Evolutionary conservation across 1,140 invertebrate species (phyloP), one percentile per base, ranked within the genome.

Genomic region (Tetramorium alpestre): DNA sequence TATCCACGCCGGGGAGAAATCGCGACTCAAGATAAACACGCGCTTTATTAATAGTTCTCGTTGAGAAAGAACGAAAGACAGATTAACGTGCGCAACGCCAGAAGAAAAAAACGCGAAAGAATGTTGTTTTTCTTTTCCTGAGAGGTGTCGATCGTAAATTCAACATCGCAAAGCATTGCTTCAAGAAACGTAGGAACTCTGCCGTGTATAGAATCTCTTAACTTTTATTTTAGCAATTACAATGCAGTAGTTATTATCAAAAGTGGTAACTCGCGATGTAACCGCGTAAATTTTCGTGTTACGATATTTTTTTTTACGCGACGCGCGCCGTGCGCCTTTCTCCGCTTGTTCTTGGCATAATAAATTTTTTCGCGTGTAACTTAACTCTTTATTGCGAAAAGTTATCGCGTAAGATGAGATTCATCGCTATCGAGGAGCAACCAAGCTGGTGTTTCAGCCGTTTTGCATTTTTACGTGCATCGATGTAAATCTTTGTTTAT

Each of bases 331-430:
- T 18, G 28, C 10, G 13, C 47, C 25, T 33, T 41, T 51, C 72
- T 60, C 4, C 16, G n/a, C 18, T 8, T 44, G 4, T 22, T 25
- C 18, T n/a, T 28, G 65, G 22, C 44, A 72, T 72, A 54, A 70
- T 54, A 60, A 69, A 82, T 82, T 56, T 65, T 67, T 80, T 62
- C n/a, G 49, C 49, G 8, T 80, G 62, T 28, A 85, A 76, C 75
- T 86, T 81, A 77, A 86, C 47, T 86, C 49, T 64, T 77, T 58
- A 73, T 80, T 54, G 51, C 62, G 75, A 25, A 67, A 67, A 81
- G 38, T 85, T 80, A 86, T 80, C 51, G 75, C 51, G 75, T 38
- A 6, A 54, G 13, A 47, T 44, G 49, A 85, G 41, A 78, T 65
- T 85, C 62, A 41, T n/a, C 38, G 16, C 33, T 38, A 85, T 85